Base-by-base conservation (phyloP, 2,888 invertebrate genomes). In the Polia nebulosa region DNA sequence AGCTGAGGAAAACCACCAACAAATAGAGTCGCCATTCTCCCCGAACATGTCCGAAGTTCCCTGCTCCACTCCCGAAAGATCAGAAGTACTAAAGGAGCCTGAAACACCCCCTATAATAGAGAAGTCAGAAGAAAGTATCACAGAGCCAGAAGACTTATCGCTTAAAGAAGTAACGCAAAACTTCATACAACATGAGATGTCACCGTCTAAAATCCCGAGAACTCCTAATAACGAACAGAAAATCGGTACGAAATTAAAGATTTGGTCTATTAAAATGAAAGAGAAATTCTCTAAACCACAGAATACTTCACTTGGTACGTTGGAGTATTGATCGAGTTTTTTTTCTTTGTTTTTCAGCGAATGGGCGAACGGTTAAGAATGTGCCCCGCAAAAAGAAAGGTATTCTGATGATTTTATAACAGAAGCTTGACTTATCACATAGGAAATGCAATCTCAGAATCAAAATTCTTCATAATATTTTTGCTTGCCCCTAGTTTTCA, bases 311-410 rank as follows among this genome's bases (percentile, higher is more conserved):
- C 70, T 61, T 56, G 64, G 67, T 69, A 67, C 58, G 66, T 72
- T 76, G 60, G 60, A 59, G 69, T 72, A 74, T 70, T 76, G 80
- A 78, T 72, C 60, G 36, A 60, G 65, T 22, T 64, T 20, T 68
- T 56, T 78, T 59, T 61, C 66, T 85, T 85, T 86, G 52, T 81
- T 84, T 93, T 92, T 81, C 92, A 93, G 93, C 86, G 3, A 93
- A 93, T 81, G 93, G 93, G 65, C 89, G 91, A 82, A 83, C 89
- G 58, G 83, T 83, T 64, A 89, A 87, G 85, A 89, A 87, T 86
- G 86, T 85, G 76, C 83, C 89, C 71, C 85, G 82, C 85, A 92
- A 90, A 86, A 93, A 89, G 85, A 91, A 89, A 93, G 93, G 93
- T 93, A 92, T 80, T 84, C 62, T 59, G 56, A 60, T 68, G 56